Evolutionary conservation across 2,888 invertebrate species (phyloP).

Genomic region (Lasioglossum leucozonium): DNA sequence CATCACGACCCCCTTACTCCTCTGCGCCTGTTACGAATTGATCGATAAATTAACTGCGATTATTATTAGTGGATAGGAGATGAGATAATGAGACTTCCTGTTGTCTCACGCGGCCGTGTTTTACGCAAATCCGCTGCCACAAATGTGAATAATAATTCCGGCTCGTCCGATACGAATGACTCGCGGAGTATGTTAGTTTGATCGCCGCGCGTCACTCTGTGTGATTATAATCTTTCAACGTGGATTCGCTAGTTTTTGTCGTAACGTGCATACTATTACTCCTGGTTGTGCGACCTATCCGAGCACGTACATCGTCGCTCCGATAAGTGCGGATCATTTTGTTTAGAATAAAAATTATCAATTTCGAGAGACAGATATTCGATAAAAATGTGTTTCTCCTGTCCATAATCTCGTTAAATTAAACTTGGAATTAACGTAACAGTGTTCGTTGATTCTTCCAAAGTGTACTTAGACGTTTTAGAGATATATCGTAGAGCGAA

Average conservation of each 20-base stretch:
- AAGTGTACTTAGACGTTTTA: too few species aligned
- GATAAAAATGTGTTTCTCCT: not conserved
- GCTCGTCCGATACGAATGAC: not conserved
- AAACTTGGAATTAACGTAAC: not conserved
- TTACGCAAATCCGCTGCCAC: not conserved
- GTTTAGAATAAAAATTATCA: not conserved
- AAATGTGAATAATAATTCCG: not conserved
- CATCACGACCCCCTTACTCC: not conserved
- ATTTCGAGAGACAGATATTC: too few species aligned
- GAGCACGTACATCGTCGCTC: not conserved
- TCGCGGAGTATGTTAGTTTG: not conserved
- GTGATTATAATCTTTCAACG: not conserved
- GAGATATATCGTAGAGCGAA: not conserved
- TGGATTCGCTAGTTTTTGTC: not conserved
- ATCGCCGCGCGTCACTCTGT: not conserved
- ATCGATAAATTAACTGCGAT: constrained; percentile 16
- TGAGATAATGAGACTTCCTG: constrained; percentile 20
- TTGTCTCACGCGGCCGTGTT: not conserved
- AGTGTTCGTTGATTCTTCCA: too few species aligned
- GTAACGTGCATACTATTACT: not conserved
- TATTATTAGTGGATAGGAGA: constrained; percentile 21
- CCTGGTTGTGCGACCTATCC: not conserved
- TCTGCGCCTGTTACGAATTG: not conserved
- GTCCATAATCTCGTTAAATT: not conserved
- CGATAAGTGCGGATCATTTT: not conserved